Conservation (phyloP, 2,113 vertebrate genomes). For the Apteryx owenii region DNA sequence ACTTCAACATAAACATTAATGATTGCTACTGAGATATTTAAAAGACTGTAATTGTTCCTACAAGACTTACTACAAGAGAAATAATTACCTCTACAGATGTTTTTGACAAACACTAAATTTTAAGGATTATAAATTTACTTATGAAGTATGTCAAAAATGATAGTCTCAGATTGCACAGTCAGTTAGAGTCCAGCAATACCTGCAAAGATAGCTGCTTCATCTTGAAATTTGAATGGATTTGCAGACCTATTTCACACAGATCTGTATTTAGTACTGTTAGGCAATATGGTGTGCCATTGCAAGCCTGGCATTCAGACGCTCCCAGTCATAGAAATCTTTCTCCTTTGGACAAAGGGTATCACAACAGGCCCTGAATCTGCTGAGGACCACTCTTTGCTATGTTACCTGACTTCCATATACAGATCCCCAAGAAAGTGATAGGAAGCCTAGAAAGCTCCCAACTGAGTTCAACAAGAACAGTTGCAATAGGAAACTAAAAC, state of each 20-base stretch:
- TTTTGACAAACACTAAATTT: background rate
- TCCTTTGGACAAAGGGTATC: background rate
- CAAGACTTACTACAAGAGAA: conserved; percentile 4
- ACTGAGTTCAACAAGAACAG: background rate
- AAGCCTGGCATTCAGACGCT: background rate
- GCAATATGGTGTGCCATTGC: background rate
- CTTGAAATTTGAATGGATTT: background rate
- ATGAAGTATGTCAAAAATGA: background rate
- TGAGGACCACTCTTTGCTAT: background rate
- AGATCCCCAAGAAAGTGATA: background rate
- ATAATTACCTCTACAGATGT: conserved; percentile 16
- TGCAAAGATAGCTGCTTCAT: background rate
- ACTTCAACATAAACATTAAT: conserved; percentile 12
- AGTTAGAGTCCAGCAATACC: background rate
- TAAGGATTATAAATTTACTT: background rate
- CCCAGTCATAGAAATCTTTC: background rate
- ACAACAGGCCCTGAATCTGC: background rate
- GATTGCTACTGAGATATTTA: conserved; percentile 15
- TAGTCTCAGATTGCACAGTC: background rate
- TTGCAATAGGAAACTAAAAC: background rate
- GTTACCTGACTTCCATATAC: background rate
- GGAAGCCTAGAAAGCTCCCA: background rate
- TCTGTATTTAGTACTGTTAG: background rate
- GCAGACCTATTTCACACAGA: background rate
- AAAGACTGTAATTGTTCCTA: background rate